A percentile compares a stretch with the other conserved stretches of the same genome.
Evolutionary conservation across 2,888 invertebrate genomes (phyloP).

Genomic region (Mesochorus sp.): DNA sequence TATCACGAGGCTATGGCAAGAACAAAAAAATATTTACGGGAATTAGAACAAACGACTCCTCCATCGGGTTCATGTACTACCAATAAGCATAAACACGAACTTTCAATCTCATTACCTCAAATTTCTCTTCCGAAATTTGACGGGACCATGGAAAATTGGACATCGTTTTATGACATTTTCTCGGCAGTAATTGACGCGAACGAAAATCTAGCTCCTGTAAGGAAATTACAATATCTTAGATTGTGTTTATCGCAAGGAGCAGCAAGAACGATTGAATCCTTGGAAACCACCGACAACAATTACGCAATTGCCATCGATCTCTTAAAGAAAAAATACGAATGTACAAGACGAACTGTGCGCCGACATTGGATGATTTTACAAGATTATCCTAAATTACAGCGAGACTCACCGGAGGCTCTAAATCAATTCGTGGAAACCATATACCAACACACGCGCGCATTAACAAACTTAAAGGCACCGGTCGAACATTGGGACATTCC

Average conservation of each 20-base stretch:
- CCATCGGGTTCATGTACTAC: neutral
- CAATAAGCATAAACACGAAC: neutral
- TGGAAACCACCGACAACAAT: neutral
- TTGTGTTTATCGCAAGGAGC: neutral
- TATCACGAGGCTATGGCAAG: neutral
- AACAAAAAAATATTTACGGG: neutral
- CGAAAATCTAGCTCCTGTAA: neutral
- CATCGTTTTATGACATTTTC: neutral
- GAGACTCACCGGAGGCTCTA: constrained; percentile 19
- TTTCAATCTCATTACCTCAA: neutral
- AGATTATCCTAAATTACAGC: constrained; percentile 6
- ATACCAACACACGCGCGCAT: constrained; percentile 15
- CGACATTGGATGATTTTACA: constrained; percentile 12
- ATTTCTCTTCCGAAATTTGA: neutral
- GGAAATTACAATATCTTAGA: neutral
- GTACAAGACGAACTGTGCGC: neutral
- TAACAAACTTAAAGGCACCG: constrained; percentile 13
- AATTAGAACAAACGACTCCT: neutral
- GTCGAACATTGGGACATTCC: constrained; percentile 17
- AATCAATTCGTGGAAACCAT: constrained; percentile 29
- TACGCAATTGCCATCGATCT: neutral
- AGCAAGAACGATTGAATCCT: neutral
- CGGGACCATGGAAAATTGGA: neutral
- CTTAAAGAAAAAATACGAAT: constrained; percentile 10
- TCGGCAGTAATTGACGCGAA: neutral